A percentile compares a stretch with the other conserved stretches of the same genome.
Conservation (phyloP, 2,797 vertebrate genomes). For the Cuculus canorus region DNA sequence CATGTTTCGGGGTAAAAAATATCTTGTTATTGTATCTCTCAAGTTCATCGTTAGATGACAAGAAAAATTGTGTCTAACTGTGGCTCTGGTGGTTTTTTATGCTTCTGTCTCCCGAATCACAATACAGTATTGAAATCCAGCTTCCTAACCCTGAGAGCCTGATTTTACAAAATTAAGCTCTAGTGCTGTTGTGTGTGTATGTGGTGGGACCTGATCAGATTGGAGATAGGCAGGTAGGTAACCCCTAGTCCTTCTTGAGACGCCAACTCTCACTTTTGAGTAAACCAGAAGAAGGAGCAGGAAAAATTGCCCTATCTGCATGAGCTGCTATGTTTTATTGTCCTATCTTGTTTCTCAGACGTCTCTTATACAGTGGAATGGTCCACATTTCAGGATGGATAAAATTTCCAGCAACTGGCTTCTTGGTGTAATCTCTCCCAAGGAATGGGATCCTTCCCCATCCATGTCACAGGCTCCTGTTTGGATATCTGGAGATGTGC, state of each 20-base stretch:
- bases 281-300: not conserved
- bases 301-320: not conserved
- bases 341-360: not conserved
- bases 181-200: accelerated
- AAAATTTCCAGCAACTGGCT: not conserved
- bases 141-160: not conserved
- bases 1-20: not conserved
- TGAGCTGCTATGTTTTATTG: accelerated
- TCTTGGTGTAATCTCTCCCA: not conserved
- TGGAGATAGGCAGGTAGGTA: not conserved
- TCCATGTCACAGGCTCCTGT: not conserved
- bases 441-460: accelerated
- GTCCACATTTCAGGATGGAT: not conserved
- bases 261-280: not conserved
- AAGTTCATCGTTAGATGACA: not conserved
- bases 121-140: not conserved
- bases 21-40: not conserved
- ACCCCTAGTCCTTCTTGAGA: accelerated
- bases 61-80: not conserved
- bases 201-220: not conserved
- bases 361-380: not conserved
- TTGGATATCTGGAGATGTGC: not conserved
- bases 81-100: not conserved
- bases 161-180: not conserved
- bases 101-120: not conserved